Evolutionary conservation across 2,797 vertebrate genomes (phyloP).

Genomic region (Pseudochirops cupreus): DNA sequence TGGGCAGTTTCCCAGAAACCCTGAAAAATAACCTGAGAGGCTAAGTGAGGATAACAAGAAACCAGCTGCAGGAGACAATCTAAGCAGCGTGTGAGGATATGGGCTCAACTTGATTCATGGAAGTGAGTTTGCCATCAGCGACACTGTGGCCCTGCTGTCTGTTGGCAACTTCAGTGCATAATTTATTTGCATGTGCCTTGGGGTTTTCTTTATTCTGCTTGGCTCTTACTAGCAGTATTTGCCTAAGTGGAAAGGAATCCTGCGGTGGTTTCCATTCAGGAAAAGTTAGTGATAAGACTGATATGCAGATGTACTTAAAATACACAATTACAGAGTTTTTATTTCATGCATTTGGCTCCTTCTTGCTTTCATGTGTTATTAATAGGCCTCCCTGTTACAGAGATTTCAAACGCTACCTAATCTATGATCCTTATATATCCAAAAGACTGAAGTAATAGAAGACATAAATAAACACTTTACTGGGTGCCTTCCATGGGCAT

Average conservation of each 20-base stretch:
- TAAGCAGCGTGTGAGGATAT: conserved; percentile 28
- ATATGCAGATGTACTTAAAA: conserved; percentile 17
- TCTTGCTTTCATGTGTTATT: conserved; percentile 41
- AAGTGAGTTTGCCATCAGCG: conserved; percentile 56
- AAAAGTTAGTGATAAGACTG: conserved; percentile 65
- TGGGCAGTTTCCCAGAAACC: conserved; percentile 37
- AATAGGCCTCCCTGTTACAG: conserved; percentile 22
- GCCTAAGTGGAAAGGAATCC: conserved; percentile 56
- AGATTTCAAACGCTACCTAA: conserved; percentile 32
- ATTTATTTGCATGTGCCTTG: conserved; percentile 15
- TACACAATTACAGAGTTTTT: conserved; percentile 64
- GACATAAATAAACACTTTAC: neutral
- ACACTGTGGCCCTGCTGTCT: conserved; percentile 14
- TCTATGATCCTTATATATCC: conserved; percentile 34
- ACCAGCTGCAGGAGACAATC: conserved; percentile 12
- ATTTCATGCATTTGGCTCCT: neutral
- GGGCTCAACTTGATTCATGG: conserved; percentile 36
- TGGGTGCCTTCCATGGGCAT: neutral
- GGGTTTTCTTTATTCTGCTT: conserved; percentile 43
- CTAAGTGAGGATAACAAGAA: conserved; percentile 42
- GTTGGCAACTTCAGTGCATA: neutral
- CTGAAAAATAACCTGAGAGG: conserved; percentile 2
- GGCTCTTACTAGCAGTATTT: conserved; percentile 43
- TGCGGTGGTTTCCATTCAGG: conserved; percentile 59
- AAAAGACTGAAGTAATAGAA: conserved; percentile 23